Evolutionary conservation across 2,113 vertebrate genomes (phyloP).

Genomic region (Sciurus niger): DNA sequence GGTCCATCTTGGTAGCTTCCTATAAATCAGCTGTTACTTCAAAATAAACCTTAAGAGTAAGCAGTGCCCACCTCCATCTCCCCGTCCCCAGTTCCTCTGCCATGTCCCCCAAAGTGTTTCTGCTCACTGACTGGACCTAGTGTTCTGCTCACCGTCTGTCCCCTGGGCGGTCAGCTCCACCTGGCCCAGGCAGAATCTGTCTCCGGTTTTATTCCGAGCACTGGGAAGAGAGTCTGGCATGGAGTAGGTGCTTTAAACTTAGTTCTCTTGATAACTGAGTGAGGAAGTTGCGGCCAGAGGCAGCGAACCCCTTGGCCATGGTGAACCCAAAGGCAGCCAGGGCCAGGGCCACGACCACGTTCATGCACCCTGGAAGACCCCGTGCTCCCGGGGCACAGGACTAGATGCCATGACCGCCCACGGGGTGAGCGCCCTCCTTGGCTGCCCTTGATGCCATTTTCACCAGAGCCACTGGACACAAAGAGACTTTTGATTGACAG

Average conservation of each 20-base stretch:
- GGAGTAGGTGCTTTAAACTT: not conserved
- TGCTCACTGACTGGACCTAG: not conserved
- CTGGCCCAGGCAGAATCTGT: not conserved
- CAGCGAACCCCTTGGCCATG: not conserved
- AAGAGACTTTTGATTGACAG: not conserved
- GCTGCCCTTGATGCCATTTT: rapidly evolving
- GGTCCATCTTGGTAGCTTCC: not conserved
- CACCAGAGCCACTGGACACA: not conserved
- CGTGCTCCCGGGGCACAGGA: rapidly evolving
- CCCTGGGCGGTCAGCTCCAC: rapidly evolving
- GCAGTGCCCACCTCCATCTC: no score
- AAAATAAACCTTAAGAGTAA: not conserved
- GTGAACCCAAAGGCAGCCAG: not conserved
- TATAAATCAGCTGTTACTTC: not conserved
- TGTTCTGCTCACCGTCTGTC: no score
- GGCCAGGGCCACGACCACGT: rapidly evolving
- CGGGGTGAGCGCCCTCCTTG: not conserved
- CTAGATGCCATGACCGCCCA: rapidly evolving
- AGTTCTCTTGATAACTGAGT: not conserved
- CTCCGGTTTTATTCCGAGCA: no score
- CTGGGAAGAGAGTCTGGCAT: not conserved
- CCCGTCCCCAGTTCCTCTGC: not conserved
- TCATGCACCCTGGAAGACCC: not conserved
- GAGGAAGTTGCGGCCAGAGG: not conserved
- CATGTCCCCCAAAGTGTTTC: not conserved